Conservation (phyloP, 2,888 invertebrate species). For the Drosophila subquinaria region DNA sequence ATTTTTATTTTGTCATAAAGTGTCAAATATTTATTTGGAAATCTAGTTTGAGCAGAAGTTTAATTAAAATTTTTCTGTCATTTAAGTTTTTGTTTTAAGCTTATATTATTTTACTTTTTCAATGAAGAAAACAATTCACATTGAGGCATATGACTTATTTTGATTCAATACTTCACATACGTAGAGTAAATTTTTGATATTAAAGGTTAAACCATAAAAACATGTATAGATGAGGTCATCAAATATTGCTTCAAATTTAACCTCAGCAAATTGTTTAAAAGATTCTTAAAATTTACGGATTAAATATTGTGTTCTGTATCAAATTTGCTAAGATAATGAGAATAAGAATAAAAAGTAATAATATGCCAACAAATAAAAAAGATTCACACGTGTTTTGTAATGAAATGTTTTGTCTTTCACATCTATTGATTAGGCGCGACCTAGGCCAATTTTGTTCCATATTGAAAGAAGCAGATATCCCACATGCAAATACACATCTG, state of each 20-base stretch:
- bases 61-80: no score
- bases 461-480: constrained; percentile 2
- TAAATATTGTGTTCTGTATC: no score
- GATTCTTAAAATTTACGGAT: no score
- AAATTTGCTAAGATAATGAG: no score
- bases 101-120: no score
- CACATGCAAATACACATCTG: constrained; percentile 2
- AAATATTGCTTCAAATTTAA: neutral
- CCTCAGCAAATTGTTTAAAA: neutral
- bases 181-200: neutral
- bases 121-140: no score
- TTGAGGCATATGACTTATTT: neutral
- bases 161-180: neutral
- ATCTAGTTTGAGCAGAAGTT: neutral
- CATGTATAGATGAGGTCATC: neutral
- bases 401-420: constrained; percentile 5
- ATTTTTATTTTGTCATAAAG: neutral
- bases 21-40: neutral
- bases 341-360: no score
- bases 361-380: neutral
- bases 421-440: constrained; percentile 46
- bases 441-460: constrained; percentile 52
- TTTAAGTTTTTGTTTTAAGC: no score
- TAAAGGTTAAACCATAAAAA: neutral
- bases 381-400: constrained; percentile 3